Base-by-base conservation (phyloP, 2,797 vertebrate genomes). In the Periparus ater region DNA sequence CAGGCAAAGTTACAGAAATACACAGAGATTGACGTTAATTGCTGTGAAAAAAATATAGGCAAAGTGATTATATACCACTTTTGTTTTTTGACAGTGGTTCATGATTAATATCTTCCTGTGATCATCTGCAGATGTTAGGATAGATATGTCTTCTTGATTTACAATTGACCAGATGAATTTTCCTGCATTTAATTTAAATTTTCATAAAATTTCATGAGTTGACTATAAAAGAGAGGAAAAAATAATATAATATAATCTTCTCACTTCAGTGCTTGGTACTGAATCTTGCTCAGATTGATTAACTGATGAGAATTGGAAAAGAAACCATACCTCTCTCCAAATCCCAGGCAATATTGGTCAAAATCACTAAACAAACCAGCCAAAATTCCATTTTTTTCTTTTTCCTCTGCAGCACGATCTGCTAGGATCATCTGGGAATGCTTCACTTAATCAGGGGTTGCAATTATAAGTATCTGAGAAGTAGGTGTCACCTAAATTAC, bases 121-220 rank as follows among this genome's bases (percentile, higher is more conserved):
- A 79, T 63, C 72, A 92, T 54, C 32, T 76, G 72, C 72, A 93
- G 67, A 90, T 78, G 51, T 61, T 82, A 73, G 29, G 38, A 79
- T 47, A 85, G 55, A 88, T 79, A 29, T 50, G 10, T 50, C 38
- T 60, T 87, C 58, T 75, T 85, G 50, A 83, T 88, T 92, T 83
- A 20, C 29, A 90, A 70, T 76, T 85, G 47, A 73, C 79, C 58
- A 88, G 55, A 83, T 85, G 51, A 38, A 76, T 65, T 79, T 79
- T 82, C 8, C 23, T 60, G n/a, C 60, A 71, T 55, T 86, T 80
- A 70, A 88, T 75, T 83, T 42, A 62, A 84, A 91, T 40, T 42
- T 58, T 30, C 26, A 36, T 81, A 58, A 80, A 63, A 55, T 51
- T 36, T 80, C 18, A 51, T 13, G 1, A 71, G n/a, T 25, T 63